Evolutionary conservation across 2,113 vertebrate species (phyloP), one percentile per base, ranked within the genome.

Genomic region (Gnathonemus echidnorhynchus): DNA sequence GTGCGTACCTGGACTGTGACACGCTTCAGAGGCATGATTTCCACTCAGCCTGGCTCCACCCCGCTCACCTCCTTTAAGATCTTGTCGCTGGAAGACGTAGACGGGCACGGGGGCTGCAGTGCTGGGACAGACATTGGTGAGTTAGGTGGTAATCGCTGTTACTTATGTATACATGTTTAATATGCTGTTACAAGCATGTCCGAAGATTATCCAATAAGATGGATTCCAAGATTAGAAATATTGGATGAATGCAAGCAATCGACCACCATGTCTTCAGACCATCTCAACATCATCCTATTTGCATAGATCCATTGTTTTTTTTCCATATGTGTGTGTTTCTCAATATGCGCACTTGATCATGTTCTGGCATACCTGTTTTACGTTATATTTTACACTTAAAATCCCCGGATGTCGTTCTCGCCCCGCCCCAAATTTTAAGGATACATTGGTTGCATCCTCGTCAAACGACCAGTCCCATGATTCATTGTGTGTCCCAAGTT

Each of bases 1-100:
- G 97, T 98, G 4, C 95, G 98, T 1, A 98, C 97, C 0, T 98
- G 98, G 98, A 98, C 97, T 0, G 98, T 98, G 94, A 98, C 97
- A 0, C 96, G 97, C 0, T 98, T 98, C 95, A 95, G 98, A 0
- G 97, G 98, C 11, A 98, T 98, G 97, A 98, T 98, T 90, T 98
- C 98, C 91, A 98, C 97, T 0, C 97, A 98, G 94, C 97, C 97
- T 0, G 97, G 98, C 1, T 98, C 97, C 52, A 98, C 97, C 0
- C 98, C 97, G 0, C 95, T 98, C 24, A 97, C 97, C 3, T 98
- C 98, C 88, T 98, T 98, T 91, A 98, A 98, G 93, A 95, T 98
- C 95, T 94, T 98, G 70, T 96, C 97, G 0, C 92, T 98, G 94
- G 98, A 98, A 13, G 97, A 97, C 0, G 90, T 95, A 0, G 97